Base-by-base conservation (phyloP, 2,113 vertebrate genomes). In the Notiomystis cincta region DNA sequence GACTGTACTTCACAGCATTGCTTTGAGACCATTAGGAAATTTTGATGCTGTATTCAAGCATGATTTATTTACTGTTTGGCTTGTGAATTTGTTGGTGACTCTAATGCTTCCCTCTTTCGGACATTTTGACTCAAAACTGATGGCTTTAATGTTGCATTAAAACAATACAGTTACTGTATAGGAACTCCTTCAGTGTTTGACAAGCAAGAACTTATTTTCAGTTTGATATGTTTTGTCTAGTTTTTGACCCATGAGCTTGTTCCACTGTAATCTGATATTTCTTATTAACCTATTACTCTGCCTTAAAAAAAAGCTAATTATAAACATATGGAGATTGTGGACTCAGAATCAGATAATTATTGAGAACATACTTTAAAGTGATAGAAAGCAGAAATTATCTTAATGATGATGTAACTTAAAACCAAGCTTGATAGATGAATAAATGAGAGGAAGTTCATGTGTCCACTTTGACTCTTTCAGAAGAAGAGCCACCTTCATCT, bases 371-470 rank as follows among this genome's bases (percentile, higher is more conserved):
- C 90, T 87, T 93, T 92, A 93, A 97, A 91, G 87, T 96, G 91
- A 93, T 96, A 96, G 92, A 97, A 97, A 96, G 76, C 94, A 97
- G 97, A 96, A 97, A 94, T 96, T 89, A 89, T 96, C 77, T 94
- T 97, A 95, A 90, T 97, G 82, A 57, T 96, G 84, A 93, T 93
- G 90, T 93, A 97, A 95, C 72, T 78, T 93, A 95, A 98, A 93
- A 94, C 95, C 76, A 61, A 78, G 90, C 72, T 72, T 97, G 95
- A 97, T 91, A 93, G 95, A 96, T 97, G 92, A 93, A 95, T 97
- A 95, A 93, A 90, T 54, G 84, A 90, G 81, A 92, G 94, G 94
- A 91, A 96, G 75, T 96, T 95, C 51, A 33, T 61, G 77, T 11
- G 0, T 81, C 87, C 40, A 53, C 79, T 95, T 93, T 95, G 61